Percentiles rank a stretch among this genome's conserved stretches.
Conservation (phyloP, 2,113 vertebrate genomes). For the Platichthys flesus region DNA sequence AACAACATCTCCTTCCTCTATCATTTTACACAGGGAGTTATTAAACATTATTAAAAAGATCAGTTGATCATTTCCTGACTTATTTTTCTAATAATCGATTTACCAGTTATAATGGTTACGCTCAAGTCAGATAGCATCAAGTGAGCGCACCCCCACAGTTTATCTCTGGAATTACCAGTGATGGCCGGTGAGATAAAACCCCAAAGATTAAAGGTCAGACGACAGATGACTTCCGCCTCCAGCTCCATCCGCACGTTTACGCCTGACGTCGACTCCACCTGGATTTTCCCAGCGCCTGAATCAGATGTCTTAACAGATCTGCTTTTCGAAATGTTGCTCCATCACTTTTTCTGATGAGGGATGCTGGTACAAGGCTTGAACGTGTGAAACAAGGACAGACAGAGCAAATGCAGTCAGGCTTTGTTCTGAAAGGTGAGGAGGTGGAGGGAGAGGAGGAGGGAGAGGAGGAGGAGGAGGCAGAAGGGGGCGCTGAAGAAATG, state of each 20-base stretch:
- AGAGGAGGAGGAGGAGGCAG: not conserved
- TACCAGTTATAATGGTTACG: not conserved
- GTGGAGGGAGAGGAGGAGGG: not conserved
- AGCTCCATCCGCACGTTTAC: not conserved
- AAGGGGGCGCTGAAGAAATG: no score
- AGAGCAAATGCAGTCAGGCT: slow-evolving; percentile 1
- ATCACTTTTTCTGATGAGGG: not conserved
- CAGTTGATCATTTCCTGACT: no score
- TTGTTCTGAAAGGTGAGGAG: not conserved
- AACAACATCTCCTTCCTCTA: no score
- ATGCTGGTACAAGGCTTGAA: not conserved
- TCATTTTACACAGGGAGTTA: not conserved
- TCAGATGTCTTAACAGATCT: not conserved
- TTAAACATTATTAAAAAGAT: not conserved
- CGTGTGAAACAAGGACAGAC: slow-evolving; percentile 3
- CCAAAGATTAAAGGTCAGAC: slow-evolving; percentile 48
- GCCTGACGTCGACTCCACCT: no score
- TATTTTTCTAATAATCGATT: not conserved
- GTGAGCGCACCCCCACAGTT: not conserved
- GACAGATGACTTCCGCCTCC: not conserved
- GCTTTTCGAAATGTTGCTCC: not conserved
- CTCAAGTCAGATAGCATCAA: not conserved
- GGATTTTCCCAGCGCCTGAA: no score
- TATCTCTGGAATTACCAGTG: not conserved
- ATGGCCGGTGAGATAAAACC: slow-evolving; percentile 3